Conservation (phyloP, 2,797 vertebrate genomes). For the Buceros bicornis region DNA sequence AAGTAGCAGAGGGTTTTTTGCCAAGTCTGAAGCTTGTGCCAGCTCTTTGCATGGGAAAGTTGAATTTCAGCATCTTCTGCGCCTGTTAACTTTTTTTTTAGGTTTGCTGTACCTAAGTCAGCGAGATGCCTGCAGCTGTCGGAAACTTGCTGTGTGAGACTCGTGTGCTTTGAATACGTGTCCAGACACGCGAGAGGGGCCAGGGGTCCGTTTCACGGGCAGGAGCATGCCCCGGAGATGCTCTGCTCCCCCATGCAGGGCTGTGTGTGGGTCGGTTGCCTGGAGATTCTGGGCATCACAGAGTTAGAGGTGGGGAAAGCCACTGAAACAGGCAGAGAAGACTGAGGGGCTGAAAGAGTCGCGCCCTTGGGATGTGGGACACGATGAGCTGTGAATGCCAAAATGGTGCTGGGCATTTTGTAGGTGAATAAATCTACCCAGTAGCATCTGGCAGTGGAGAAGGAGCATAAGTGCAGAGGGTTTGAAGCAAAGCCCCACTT, state of each 20-base stretch:
- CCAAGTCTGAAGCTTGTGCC: slow-evolving; percentile 24
- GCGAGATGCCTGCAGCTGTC: neutral
- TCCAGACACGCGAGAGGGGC: neutral
- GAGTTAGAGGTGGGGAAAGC: neutral
- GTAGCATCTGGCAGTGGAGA: neutral
- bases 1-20: neutral
- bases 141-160: neutral
- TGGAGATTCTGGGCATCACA: neutral
- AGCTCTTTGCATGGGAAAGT: neutral
- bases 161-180: fast-evolving
- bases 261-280: fast-evolving
- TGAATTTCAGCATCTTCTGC: neutral
- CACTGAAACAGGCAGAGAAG: neutral
- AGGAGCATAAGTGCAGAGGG: fast-evolving
- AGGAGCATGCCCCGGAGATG: fast-evolving
- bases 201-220: neutral
- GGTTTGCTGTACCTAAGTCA: neutral
- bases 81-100: neutral
- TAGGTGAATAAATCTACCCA: neutral
- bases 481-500: neutral
- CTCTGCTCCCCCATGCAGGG: neutral
- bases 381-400: neutral
- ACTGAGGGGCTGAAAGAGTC: neutral
- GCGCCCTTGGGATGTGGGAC: neutral
- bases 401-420: neutral